Conservation (phyloP, 1,140 invertebrate genomes). For the Plutomurus gul region DNA sequence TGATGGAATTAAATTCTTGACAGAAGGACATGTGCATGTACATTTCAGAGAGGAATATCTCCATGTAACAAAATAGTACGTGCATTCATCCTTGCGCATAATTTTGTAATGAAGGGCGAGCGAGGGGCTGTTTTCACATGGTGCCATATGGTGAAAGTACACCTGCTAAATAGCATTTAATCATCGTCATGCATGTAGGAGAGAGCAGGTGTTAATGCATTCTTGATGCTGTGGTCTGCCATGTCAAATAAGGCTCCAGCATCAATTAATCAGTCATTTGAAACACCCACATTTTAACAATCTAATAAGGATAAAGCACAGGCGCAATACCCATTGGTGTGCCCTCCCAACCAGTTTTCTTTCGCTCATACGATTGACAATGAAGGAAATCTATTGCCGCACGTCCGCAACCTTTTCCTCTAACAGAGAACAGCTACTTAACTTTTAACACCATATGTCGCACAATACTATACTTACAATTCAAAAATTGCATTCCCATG, state of each 20-base stretch:
- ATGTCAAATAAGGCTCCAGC: constrained; percentile 11
- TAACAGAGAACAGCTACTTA: too few species aligned
- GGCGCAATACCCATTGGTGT: background rate
- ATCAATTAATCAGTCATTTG: constrained; percentile 20
- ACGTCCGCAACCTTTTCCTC: background rate
- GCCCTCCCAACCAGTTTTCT: too few species aligned
- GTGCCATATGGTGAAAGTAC: constrained; percentile 26
- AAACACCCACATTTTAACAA: constrained; percentile 13
- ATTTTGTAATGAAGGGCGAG: too few species aligned
- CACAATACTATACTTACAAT: background rate
- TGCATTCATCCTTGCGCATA: too few species aligned
- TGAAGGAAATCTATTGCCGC: too few species aligned
- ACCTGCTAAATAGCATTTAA: background rate
- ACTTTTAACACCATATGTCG: too few species aligned
- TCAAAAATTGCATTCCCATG: background rate
- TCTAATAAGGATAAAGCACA: background rate
- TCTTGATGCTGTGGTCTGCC: constrained; percentile 4
- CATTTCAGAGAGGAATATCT: too few species aligned
- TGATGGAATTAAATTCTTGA: too few species aligned
- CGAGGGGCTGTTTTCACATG: background rate
- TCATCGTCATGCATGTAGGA: constrained; percentile 13
- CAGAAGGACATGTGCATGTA: too few species aligned
- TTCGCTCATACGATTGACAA: background rate
- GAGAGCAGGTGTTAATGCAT: constrained; percentile 12
- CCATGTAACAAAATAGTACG: too few species aligned